phyloP scores from a whole-genome alignment of 2,888 invertebrate genomes.

The Cosmia pyralina region DNA sequence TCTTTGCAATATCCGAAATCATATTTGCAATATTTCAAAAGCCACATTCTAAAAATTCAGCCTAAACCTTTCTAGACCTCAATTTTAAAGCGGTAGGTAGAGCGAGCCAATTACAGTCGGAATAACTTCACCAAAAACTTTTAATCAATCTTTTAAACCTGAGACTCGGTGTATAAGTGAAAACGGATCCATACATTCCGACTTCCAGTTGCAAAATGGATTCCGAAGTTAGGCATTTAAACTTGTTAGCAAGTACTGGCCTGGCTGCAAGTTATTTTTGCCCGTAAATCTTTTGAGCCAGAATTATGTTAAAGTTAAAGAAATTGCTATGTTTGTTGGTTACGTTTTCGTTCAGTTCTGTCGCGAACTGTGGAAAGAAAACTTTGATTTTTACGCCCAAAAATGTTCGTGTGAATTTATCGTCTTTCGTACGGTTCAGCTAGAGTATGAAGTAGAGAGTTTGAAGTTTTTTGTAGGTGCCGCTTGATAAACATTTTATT shows the following conservation, averaged over 20 bases:
- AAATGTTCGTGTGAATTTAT: conserved; percentile 63
- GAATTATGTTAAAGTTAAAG: conserved; percentile 63
- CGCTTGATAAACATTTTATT: conserved; percentile 43
- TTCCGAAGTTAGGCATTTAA: conserved; percentile 76
- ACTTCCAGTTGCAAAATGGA: conserved; percentile 74
- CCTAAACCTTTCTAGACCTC: conserved; percentile 7
- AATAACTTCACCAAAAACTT: conserved; percentile 54
- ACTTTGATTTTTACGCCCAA: conserved; percentile 65
- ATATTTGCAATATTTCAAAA: no score
- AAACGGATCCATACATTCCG: conserved; percentile 60
- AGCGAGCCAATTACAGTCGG: conserved; percentile 44
- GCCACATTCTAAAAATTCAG: conserved; percentile 1
- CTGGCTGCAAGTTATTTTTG: conserved; percentile 60
- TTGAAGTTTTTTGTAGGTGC: conserved; percentile 37
- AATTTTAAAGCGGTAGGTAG: conserved; percentile 11
- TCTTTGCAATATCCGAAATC: no score
- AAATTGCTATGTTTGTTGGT: conserved; percentile 61
- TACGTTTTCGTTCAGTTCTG: conserved; percentile 44
- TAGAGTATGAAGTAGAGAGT: conserved; percentile 44
- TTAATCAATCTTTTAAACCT: conserved; percentile 61
- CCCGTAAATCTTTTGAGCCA: conserved; percentile 68
- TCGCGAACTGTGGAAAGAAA: conserved; percentile 36
- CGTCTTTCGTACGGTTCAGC: conserved; percentile 26
- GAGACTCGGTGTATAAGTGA: conserved; percentile 57
- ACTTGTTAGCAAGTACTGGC: conserved; percentile 71